Percentiles rank a stretch among this genome's conserved stretches.
phyloP scores from a whole-genome alignment of 2,888 invertebrate genomes.

The Drosophila kambysellisi region DNA sequence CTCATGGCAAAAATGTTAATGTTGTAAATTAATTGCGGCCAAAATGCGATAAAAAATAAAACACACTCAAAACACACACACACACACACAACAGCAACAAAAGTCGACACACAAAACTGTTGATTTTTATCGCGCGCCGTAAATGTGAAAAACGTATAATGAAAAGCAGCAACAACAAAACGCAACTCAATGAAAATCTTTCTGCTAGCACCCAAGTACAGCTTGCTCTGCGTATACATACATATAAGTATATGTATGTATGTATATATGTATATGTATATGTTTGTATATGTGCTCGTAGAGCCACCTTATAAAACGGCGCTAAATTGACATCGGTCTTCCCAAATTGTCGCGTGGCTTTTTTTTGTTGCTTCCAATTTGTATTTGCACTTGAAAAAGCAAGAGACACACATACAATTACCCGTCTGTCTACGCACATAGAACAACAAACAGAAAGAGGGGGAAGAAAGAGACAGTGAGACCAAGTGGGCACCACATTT shows the following conservation, averaged over 20 bases:
- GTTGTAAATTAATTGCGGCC: constrained; percentile 70
- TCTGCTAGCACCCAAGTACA: constrained; percentile 52
- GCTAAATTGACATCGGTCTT: constrained; percentile 63
- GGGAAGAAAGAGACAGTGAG: not conserved
- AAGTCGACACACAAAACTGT: constrained; percentile 53
- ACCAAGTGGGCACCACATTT: constrained; percentile 3
- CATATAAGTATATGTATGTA: not conserved
- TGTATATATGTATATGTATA: not conserved
- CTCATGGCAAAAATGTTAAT: constrained; percentile 68
- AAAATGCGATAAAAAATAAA: constrained; percentile 51
- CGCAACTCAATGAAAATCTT: constrained; percentile 67
- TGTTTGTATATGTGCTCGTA: constrained; percentile 17
- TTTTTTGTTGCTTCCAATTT: constrained; percentile 52
- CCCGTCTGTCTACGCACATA: constrained; percentile 1
- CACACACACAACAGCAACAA: constrained; percentile 9
- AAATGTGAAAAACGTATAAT: constrained; percentile 49
- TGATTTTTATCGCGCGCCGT: constrained; percentile 68
- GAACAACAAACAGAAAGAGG: not conserved
- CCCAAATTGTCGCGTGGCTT: constrained; percentile 64
- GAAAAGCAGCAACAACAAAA: constrained; percentile 35
- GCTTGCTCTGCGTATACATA: constrained; percentile 9
- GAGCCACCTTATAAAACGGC: constrained; percentile 59
- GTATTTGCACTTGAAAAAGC: constrained; percentile 60
- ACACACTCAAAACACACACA: not conserved
- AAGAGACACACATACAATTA: constrained; percentile 26